phyloP scores from a whole-genome alignment of 2,113 vertebrate genomes.

The Prionailurus viverrinus region DNA sequence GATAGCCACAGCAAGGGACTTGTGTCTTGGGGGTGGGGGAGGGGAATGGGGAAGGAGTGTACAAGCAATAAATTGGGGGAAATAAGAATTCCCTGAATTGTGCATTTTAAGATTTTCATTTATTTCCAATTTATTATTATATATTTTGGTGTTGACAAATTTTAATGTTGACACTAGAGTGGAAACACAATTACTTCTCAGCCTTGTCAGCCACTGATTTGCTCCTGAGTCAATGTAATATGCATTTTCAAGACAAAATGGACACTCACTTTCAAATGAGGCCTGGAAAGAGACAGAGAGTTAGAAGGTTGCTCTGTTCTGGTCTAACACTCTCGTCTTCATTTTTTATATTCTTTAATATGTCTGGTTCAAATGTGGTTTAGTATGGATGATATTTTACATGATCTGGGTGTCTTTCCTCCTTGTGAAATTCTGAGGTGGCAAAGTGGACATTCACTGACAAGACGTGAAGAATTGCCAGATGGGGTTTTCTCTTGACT shows the following conservation, averaged over 20 bases:
- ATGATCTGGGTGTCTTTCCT: background rate
- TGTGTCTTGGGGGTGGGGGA: no score
- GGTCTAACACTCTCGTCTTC: background rate
- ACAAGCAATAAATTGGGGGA: background rate
- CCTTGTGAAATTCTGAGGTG: background rate
- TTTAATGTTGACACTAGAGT: background rate
- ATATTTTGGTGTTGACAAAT: background rate
- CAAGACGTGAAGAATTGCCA: background rate
- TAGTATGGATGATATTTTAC: background rate
- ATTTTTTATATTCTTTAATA: background rate
- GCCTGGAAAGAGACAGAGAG: background rate
- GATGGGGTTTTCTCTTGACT: background rate
- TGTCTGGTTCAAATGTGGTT: background rate
- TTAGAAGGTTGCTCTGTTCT: background rate
- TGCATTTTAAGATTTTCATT: background rate
- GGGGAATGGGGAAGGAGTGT: background rate
- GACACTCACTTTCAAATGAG: background rate
- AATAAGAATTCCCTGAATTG: background rate
- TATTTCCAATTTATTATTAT: background rate
- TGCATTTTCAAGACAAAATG: accelerated
- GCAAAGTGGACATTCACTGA: background rate
- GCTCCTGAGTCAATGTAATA: background rate
- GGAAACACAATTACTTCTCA: background rate
- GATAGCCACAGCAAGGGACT: background rate
- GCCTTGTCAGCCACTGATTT: background rate